Evolutionary conservation across 2,113 vertebrate genomes (phyloP).

Genomic region (Phaethon lepturus): DNA sequence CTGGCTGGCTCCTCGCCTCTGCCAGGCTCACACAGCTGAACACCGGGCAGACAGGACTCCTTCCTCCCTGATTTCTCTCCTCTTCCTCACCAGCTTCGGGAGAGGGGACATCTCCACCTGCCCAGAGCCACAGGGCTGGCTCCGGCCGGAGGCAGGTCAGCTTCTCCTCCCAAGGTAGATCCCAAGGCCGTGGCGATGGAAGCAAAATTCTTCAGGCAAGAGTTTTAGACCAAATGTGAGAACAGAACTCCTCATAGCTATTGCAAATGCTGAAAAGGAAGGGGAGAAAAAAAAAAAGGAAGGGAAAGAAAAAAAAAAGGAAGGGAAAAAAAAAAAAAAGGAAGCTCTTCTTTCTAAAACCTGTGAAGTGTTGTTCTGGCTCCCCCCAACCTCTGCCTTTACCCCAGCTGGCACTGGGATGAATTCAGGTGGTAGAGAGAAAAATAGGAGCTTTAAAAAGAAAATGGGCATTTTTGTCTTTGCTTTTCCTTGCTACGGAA

Average conservation of each 20-base stretch:
- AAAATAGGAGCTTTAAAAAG: not conserved
- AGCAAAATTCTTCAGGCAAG: not conserved
- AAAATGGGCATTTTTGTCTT: not conserved
- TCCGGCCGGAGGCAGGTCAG: not conserved
- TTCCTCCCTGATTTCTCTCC: not conserved
- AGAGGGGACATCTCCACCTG: rapidly evolving
- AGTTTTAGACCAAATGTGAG: not conserved
- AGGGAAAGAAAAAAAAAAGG: rapidly evolving
- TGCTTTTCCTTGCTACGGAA: not conserved
- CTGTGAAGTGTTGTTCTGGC: not conserved
- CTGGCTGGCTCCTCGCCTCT: not conserved
- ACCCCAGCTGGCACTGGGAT: not conserved
- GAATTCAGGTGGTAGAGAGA: not conserved
- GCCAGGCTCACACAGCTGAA: not conserved
- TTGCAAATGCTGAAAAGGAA: not conserved
- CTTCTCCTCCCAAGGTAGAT: not conserved
- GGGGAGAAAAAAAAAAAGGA: too few relatives aligned
- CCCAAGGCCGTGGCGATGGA: not conserved
- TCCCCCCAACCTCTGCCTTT: not conserved
- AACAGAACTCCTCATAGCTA: not conserved
- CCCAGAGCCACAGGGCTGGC: not conserved
- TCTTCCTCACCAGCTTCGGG: not conserved
- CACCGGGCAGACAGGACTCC: rapidly evolving
- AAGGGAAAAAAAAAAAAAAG: too few relatives aligned
- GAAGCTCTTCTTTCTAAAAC: not conserved